Evolutionary conservation across 2,888 invertebrate genomes (phyloP).

Genomic region (Polydesmus complanatus): DNA sequence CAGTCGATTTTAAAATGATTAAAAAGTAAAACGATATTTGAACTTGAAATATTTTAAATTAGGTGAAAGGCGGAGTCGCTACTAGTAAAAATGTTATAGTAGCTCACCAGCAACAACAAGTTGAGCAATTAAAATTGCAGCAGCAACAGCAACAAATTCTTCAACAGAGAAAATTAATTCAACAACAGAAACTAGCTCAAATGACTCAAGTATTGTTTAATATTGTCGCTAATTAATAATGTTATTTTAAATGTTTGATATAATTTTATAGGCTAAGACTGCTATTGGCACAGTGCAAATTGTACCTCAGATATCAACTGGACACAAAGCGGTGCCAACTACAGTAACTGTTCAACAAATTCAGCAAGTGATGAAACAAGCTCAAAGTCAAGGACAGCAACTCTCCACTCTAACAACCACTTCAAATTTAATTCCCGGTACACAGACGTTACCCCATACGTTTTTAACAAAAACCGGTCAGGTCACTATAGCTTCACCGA

Average conservation of each 20-base stretch:
- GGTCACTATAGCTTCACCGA: conserved; percentile 1
- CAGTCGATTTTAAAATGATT: conserved; percentile 33
- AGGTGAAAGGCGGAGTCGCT: conserved; percentile 26
- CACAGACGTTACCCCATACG: conserved; percentile 10
- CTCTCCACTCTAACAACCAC: conserved; percentile 21
- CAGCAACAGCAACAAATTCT: no score
- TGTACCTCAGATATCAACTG: conserved; percentile 38
- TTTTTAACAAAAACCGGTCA: conserved; percentile 8
- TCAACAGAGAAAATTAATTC: conserved; percentile 24
- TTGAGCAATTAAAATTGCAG: conserved; percentile 49
- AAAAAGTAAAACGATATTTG: background rate
- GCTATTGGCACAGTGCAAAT: conserved; percentile 39
- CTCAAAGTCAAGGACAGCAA: conserved; percentile 33
- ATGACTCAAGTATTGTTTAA: conserved; percentile 26
- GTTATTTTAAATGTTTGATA: background rate
- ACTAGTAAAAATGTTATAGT: conserved; percentile 18
- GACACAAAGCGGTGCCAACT: conserved; percentile 43
- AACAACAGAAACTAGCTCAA: conserved; percentile 43
- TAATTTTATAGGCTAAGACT: background rate
- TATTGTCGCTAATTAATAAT: background rate
- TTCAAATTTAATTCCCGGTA: background rate
- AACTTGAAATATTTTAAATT: no score
- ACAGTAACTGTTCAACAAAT: conserved; percentile 59
- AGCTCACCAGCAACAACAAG: conserved; percentile 37
- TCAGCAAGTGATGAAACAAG: conserved; percentile 55